A percentile compares a stretch with the other conserved stretches of the same genome.
These are phyloP conservation scores for Poeciliopsis turrubarensis DNA, from an alignment of 2,113 vertebrate genomes.

Conservation along the genomic window DNA sequence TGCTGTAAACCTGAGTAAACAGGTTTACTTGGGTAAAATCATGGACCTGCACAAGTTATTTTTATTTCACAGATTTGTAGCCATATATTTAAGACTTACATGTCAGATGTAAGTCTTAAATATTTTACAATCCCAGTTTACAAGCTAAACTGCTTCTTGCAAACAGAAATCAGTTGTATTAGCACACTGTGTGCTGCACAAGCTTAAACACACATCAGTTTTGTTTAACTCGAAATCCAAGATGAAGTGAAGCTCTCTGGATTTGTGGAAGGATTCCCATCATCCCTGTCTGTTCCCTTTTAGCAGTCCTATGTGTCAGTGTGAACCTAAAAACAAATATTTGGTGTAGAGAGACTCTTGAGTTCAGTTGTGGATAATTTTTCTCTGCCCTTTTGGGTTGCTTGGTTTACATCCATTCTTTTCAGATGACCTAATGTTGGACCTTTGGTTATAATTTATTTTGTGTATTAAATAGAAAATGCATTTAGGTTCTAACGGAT, in stretches of 20 bases:
- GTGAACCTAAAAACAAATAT: not conserved
- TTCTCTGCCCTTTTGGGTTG: not conserved
- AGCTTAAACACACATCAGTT: not conserved
- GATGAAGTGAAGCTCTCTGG: not conserved
- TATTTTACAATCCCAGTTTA: not conserved
- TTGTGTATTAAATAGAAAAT: not conserved
- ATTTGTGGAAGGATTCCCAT: not conserved
- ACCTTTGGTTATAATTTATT: not conserved
- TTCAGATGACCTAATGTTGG: not conserved
- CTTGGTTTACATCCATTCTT: not conserved
- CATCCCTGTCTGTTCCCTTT: not conserved
- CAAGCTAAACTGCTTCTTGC: not conserved
- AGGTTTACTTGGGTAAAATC: slow-evolving; percentile 18
- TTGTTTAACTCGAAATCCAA: not conserved
- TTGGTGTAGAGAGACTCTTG: not conserved
- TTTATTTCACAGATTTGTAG: not conserved
- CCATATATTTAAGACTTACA: too few relatives aligned
- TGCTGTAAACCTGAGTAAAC: slow-evolving; percentile 12
- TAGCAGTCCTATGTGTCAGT: not conserved
- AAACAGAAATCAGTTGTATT: not conserved
- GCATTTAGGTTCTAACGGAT: not conserved
- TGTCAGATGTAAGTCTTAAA: not conserved
- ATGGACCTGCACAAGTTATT: not conserved
- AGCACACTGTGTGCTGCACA: not conserved
- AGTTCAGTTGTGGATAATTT: not conserved